These are phyloP conservation scores for Mirounga angustirostris DNA, from an alignment of 2,113 vertebrate species.

Conservation along the genomic window DNA sequence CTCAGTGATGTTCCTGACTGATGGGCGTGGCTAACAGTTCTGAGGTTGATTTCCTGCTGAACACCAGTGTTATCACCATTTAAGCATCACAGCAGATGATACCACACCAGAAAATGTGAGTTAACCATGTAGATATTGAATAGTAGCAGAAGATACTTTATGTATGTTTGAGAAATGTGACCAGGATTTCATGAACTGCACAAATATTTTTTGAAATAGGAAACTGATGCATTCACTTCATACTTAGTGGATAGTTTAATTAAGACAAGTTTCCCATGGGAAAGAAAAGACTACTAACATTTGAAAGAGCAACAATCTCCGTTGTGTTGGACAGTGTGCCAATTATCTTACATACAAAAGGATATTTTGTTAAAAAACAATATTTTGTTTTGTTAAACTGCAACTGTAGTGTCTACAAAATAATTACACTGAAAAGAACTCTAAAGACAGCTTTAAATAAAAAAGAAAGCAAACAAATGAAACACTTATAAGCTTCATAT, in stretches of 20 bases:
- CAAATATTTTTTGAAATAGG: conserved; percentile 66
- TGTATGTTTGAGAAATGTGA: conserved; percentile 2
- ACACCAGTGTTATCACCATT: conserved; percentile 58
- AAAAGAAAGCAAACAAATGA: background rate
- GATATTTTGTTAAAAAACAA: background rate
- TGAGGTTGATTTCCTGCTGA: conserved; percentile 67
- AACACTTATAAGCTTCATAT: background rate
- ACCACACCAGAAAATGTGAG: conserved; percentile 77
- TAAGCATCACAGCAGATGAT: conserved; percentile 70
- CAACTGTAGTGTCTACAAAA: background rate
- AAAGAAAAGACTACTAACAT: background rate
- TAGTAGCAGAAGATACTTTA: conserved; percentile 69
- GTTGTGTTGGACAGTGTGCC: background rate
- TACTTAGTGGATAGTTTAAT: background rate
- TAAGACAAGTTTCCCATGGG: background rate
- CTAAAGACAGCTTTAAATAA: background rate
- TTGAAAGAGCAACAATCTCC: background rate
- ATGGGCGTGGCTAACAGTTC: conserved; percentile 55
- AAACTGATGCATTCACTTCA: background rate
- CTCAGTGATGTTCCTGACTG: conserved; percentile 37
- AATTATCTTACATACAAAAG: background rate
- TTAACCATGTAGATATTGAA: conserved; percentile 78
- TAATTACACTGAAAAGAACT: background rate
- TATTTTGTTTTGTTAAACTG: background rate
- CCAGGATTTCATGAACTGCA: conserved; percentile 59